These are phyloP conservation scores for Dendronephthya gigantea DNA, from an alignment of 64 coral and sea anemone genomes.

Conservation along the genomic window DNA sequence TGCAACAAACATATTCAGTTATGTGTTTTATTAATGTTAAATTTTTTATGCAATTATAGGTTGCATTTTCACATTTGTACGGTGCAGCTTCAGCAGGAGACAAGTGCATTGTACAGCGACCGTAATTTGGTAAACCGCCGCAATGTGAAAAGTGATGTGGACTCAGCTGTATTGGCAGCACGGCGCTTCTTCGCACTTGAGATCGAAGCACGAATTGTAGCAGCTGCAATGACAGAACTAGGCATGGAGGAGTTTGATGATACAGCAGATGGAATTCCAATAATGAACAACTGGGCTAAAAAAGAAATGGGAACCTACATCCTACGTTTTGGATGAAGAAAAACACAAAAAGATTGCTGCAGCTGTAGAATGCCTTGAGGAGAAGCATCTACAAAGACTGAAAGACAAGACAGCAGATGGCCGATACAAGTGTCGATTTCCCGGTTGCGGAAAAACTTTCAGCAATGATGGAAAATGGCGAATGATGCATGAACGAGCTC, in stretches of 20 bases:
- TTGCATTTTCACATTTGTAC: not conserved
- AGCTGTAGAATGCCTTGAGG: not conserved
- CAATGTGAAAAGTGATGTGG: conserved; percentile 24
- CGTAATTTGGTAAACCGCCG: conserved; percentile 19
- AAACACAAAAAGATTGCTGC: conserved; percentile 4
- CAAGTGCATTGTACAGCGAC: conserved; percentile 23
- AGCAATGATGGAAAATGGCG: conserved; percentile 47
- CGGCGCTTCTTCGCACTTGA: not conserved
- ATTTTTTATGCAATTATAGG: not conserved
- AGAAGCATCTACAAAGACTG: conserved; percentile 14
- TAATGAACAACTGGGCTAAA: not conserved
- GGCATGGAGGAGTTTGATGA: conserved; percentile 22
- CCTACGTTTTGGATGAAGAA: not conserved
- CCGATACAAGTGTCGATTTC: conserved; percentile 46
- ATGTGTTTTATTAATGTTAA: not conserved
- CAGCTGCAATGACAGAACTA: conserved; percentile 26
- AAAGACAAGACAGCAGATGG: conserved; percentile 49
- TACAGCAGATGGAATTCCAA: not conserved
- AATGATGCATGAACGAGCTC: conserved; percentile 42
- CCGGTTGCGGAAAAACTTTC: conserved; percentile 58
- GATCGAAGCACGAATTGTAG: conserved; percentile 22
- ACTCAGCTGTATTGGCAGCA: not conserved
- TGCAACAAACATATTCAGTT: not conserved
- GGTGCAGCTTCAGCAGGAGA: not conserved
- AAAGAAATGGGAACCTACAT: not conserved